Percentiles rank a stretch among this genome's conserved stretches.
These are phyloP conservation scores for Brachionus plicatilis DNA, from an alignment of 1,140 invertebrate species.

Conservation along the genomic window DNA sequence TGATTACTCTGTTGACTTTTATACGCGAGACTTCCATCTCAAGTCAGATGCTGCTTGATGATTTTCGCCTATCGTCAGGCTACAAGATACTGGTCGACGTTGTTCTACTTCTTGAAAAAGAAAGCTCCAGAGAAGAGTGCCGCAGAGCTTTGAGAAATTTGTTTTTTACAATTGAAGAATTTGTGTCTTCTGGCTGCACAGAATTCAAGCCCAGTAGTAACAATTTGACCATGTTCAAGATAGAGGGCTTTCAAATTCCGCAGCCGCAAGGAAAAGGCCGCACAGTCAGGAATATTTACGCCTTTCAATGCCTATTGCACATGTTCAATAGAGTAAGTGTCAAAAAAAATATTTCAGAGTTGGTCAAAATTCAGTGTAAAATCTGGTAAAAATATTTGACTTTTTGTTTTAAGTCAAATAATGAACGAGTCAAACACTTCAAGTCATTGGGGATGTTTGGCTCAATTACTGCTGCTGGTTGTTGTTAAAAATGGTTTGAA, in stretches of 20 bases:
- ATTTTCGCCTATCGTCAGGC: not conserved
- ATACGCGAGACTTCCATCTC: not conserved
- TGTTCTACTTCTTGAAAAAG: slow-evolving; percentile 46
- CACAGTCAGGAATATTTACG: slow-evolving; percentile 75
- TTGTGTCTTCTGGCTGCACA: slow-evolving; percentile 75
- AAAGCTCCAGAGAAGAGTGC: slow-evolving; percentile 48
- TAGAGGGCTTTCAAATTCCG: slow-evolving; percentile 83
- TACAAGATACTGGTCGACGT: slow-evolving; percentile 14
- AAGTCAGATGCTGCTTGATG: not conserved
- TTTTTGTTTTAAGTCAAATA: no score
- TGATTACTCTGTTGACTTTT: slow-evolving; percentile 22
- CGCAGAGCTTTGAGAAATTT: slow-evolving; percentile 46
- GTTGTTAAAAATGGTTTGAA: no score
- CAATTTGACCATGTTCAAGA: slow-evolving; percentile 67
- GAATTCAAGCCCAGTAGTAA: slow-evolving; percentile 74
- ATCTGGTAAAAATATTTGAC: no score
- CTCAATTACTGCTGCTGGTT: no score
- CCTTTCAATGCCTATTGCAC: slow-evolving; percentile 87
- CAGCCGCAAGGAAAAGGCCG: slow-evolving; percentile 79
- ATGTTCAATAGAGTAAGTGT: slow-evolving; percentile 79
- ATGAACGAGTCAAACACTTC: no score
- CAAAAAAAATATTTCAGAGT: slow-evolving; percentile 48
- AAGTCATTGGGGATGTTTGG: no score
- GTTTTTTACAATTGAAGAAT: slow-evolving; percentile 61
- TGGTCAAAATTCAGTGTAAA: no score